phyloP scores from a whole-genome alignment of 1,140 invertebrate genomes.

The Caenorhabditis latens region DNA sequence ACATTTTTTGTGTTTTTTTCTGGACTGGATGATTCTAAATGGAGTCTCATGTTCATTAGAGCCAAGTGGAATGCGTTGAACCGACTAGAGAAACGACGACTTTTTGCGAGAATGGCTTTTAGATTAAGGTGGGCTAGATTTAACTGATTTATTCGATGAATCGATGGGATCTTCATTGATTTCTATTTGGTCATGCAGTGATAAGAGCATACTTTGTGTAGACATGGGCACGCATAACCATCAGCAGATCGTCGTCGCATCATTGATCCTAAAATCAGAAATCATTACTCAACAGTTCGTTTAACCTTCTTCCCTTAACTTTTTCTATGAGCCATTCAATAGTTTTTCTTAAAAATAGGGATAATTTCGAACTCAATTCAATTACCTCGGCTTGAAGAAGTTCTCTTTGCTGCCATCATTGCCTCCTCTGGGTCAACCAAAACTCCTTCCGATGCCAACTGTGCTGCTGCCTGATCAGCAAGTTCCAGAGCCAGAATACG shows the following conservation, averaged over 20 bases:
- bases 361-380: no score
- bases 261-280: background rate
- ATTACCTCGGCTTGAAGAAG: background rate
- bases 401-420: conserved; percentile 38
- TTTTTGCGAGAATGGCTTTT: background rate
- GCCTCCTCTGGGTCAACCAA: conserved; percentile 31
- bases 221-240: conserved; percentile 7
- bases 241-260: conserved; percentile 51
- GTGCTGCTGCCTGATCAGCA: conserved; percentile 1
- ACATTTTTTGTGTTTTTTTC: background rate
- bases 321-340: no score
- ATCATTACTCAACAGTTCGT: background rate
- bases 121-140: background rate
- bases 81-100: background rate
- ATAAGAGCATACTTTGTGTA: conserved; percentile 29
- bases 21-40: background rate
- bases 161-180: background rate
- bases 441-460: conserved; percentile 15
- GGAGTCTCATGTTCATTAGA: background rate
- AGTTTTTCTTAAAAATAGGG: no score
- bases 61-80: background rate
- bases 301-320: background rate
- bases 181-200: conserved; percentile 42
- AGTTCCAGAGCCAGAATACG: conserved; percentile 33
- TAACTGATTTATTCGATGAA: conserved; percentile 8